phyloP scores from a whole-genome alignment of 2,113 vertebrate genomes.

The Emydura subglobosa region DNA sequence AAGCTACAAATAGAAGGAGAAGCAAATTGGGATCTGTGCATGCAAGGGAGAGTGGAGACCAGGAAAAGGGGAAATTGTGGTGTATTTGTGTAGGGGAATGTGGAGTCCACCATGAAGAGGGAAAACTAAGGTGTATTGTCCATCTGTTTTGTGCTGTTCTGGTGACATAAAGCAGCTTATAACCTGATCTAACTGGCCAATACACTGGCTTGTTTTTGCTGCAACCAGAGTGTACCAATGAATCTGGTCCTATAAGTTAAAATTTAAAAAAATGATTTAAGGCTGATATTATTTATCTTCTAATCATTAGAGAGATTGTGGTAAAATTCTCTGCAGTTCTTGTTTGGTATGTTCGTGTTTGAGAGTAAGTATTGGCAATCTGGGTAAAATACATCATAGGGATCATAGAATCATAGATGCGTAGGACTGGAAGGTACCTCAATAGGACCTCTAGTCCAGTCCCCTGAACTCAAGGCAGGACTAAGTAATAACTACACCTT shows the following conservation, averaged over 20 bases:
- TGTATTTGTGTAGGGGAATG: background rate
- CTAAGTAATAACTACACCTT: background rate
- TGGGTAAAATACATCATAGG: background rate
- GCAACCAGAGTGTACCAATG: slow-evolving; percentile 18
- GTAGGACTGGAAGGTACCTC: background rate
- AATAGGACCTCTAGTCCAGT: background rate
- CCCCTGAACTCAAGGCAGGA: background rate
- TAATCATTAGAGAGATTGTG: slow-evolving; percentile 36
- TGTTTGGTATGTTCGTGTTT: slow-evolving; percentile 42
- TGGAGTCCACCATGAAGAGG: background rate
- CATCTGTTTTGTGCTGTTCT: background rate
- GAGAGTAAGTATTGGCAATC: background rate
- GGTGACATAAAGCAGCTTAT: background rate
- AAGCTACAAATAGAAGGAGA: background rate
- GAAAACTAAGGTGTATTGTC: background rate
- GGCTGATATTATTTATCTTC: slow-evolving; percentile 20
- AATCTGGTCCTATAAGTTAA: slow-evolving; percentile 31
- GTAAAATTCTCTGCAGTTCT: slow-evolving; percentile 47
- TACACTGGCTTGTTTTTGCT: background rate
- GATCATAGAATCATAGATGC: background rate
- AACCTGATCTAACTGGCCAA: background rate
- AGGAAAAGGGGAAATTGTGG: background rate
- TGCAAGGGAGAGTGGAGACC: background rate
- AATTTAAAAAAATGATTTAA: slow-evolving; percentile 44
- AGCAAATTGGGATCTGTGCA: background rate